A percentile compares a stretch with the other conserved stretches of the same genome.
Conservation (phyloP, 2,113 vertebrate genomes). For the Hippocampus comes region DNA sequence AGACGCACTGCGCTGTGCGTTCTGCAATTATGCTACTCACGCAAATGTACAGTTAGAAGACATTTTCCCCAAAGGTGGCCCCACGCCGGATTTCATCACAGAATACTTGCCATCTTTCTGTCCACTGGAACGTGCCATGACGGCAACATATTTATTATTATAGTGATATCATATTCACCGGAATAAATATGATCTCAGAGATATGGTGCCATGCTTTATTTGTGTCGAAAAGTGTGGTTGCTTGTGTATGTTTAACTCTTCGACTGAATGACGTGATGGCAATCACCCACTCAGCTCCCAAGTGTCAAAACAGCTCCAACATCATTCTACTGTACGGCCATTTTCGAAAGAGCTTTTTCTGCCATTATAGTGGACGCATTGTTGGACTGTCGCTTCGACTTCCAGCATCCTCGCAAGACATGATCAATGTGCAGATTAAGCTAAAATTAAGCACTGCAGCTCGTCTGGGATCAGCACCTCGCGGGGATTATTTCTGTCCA, state of each 20-base stretch:
- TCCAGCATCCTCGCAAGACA: constrained; percentile 5
- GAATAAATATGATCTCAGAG: too few species aligned
- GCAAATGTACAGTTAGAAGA: neutral
- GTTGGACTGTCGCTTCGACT: constrained; percentile 15
- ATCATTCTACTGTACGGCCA: neutral
- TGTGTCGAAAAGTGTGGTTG: neutral
- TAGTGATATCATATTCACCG: too few species aligned
- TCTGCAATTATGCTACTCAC: neutral
- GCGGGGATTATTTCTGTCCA: constrained; percentile 35
- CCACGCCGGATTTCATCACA: neutral
- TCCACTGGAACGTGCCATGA: neutral
- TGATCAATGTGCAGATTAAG: constrained; percentile 24
- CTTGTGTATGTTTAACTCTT: neutral
- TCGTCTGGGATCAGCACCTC: constrained; percentile 39
- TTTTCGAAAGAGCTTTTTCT: neutral
- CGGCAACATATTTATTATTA: too few species aligned
- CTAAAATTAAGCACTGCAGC: constrained; percentile 13
- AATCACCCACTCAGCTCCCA: neutral
- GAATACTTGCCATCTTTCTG: neutral
- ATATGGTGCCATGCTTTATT: too few species aligned
- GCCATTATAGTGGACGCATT: neutral
- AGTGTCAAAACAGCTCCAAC: neutral
- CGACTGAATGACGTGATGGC: neutral
- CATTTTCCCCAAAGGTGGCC: neutral
- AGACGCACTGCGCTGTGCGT: neutral